A percentile compares a stretch with the other conserved stretches of the same genome.
Evolutionary conservation across 2,113 vertebrate species (phyloP).

Genomic region (Tragelaphus buxtoni): DNA sequence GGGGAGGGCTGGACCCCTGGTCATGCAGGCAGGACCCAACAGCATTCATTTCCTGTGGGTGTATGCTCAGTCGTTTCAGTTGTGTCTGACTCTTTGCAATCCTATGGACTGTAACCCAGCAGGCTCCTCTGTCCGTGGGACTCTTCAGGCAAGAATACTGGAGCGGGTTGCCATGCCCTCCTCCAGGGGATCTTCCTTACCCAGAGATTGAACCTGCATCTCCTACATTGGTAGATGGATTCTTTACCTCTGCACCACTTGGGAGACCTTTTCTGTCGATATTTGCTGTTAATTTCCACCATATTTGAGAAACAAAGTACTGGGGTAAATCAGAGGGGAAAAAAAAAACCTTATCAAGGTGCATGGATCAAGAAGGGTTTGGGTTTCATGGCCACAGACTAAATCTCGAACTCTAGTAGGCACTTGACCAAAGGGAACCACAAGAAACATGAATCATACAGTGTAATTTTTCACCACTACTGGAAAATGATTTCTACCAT

Average conservation of each 20-base stretch:
- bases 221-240: neutral
- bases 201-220: neutral
- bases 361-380: neutral
- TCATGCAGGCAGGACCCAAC: fast-evolving
- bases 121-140: neutral
- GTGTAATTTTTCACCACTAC: neutral
- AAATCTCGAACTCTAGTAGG: neutral
- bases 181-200: neutral
- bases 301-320: neutral
- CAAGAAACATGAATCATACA: neutral
- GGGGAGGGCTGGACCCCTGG: no score
- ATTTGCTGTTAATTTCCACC: neutral
- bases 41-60: neutral
- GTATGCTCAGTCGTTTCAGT: neutral
- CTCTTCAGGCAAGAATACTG: neutral
- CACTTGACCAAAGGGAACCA: neutral
- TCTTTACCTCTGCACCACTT: neutral
- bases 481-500: neutral
- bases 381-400: neutral
- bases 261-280: neutral
- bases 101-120: neutral
- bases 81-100: neutral
- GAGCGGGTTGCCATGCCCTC: neutral
- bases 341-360: neutral
- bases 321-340: neutral